These are phyloP conservation scores for Acanthochromis polyacanthus DNA, from an alignment of 2,113 vertebrate genomes.

Conservation along the genomic window DNA sequence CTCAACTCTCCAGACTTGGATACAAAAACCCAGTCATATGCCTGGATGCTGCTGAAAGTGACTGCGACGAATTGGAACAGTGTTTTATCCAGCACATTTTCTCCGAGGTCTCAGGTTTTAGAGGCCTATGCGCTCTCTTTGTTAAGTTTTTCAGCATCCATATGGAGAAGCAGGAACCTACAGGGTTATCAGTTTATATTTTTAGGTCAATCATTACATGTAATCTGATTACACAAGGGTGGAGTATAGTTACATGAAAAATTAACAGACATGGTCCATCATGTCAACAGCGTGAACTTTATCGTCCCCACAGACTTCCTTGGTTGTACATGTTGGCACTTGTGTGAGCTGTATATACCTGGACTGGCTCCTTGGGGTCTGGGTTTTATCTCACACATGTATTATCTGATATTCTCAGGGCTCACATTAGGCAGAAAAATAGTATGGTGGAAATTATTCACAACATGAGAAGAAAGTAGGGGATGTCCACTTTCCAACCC, in stretches of 20 bases:
- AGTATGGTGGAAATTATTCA: slow-evolving; percentile 18
- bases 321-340: slow-evolving; percentile 37
- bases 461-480: slow-evolving; percentile 23
- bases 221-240: slow-evolving; percentile 16
- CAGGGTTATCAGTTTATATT: slow-evolving; percentile 22
- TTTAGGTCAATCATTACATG: background rate
- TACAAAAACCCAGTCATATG: slow-evolving; percentile 60
- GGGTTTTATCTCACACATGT: slow-evolving; percentile 56
- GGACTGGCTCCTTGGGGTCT: slow-evolving; percentile 59
- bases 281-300: slow-evolving; percentile 15
- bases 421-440: slow-evolving; percentile 33
- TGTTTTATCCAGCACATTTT: slow-evolving; percentile 47
- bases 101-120: slow-evolving; percentile 40
- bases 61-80: slow-evolving; percentile 45
- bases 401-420: slow-evolving; percentile 39
- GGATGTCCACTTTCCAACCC: slow-evolving; percentile 8
- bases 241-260: slow-evolving; percentile 23
- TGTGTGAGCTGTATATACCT: slow-evolving; percentile 48
- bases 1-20: slow-evolving; percentile 20
- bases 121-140: slow-evolving; percentile 8
- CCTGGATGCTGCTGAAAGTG: slow-evolving; percentile 14
- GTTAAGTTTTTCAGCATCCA: slow-evolving; percentile 13
- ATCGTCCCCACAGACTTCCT: slow-evolving; percentile 22
- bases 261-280: slow-evolving; percentile 15
- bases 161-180: background rate